Percentiles rank a stretch among this genome's conserved stretches.
phyloP scores from a whole-genome alignment of 2,888 invertebrate genomes.

The Nomada goodeniana region DNA sequence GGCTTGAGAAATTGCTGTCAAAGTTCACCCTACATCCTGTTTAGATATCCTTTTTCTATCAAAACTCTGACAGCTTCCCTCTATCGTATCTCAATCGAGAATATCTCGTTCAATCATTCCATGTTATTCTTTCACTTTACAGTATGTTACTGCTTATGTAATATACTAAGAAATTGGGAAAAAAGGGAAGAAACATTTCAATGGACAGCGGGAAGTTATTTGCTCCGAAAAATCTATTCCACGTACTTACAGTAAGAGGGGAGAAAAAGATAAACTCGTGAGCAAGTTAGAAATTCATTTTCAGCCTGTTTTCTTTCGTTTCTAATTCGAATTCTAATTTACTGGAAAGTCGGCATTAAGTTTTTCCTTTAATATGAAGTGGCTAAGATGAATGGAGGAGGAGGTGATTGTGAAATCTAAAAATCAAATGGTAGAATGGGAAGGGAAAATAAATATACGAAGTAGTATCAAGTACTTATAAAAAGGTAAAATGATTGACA shows the following conservation, averaged over 20 bases:
- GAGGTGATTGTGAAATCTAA: not conserved
- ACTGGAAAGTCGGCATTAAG: no score
- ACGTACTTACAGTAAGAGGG: no score
- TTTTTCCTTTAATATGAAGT: not conserved
- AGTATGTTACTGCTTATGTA: not conserved
- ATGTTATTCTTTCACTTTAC: not conserved
- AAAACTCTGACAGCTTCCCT: conserved; percentile 41
- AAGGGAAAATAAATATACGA: not conserved
- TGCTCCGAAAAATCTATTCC: no score
- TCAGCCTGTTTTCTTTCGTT: conserved; percentile 2
- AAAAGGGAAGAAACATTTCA: not conserved
- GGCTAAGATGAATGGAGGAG: not conserved
- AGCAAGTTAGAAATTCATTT: conserved; percentile 50
- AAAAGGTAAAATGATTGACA: no score
- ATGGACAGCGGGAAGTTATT: no score
- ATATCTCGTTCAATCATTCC: conserved; percentile 28
- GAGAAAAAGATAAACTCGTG: not conserved
- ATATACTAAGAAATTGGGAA: no score
- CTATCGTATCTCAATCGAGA: conserved; percentile 23
- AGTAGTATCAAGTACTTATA: no score
- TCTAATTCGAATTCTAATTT: not conserved
- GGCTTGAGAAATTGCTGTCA: conserved; percentile 49
- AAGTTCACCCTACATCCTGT: conserved; percentile 43
- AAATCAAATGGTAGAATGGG: no score
- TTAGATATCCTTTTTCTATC: conserved; percentile 49